Conservation (phyloP, 2,888 invertebrate genomes). For the Drosophila nr. perissopoda region DNA sequence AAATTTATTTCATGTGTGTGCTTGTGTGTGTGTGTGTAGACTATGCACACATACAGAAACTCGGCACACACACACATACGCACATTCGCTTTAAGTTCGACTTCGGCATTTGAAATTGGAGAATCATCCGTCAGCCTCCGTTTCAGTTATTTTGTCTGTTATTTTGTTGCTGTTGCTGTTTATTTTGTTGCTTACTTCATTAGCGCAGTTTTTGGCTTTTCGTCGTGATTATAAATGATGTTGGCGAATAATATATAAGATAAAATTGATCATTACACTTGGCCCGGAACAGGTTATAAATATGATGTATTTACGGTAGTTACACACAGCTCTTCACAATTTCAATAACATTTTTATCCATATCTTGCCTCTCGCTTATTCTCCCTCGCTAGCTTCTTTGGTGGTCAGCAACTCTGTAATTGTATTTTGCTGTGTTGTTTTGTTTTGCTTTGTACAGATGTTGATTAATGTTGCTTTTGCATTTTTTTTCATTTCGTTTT, state of each 20-base stretch:
- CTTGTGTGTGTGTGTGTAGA: slow-evolving; percentile 27
- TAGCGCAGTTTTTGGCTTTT: slow-evolving; percentile 60
- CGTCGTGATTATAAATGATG: slow-evolving; percentile 66
- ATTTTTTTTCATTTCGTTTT: not conserved
- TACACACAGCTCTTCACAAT: slow-evolving; percentile 27
- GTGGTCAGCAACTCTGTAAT: slow-evolving; percentile 23
- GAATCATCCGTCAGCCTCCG: slow-evolving; percentile 69
- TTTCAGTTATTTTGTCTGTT: slow-evolving; percentile 42
- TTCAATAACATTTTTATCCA: slow-evolving; percentile 17
- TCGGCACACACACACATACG: slow-evolving; percentile 22
- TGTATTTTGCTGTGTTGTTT: slow-evolving; percentile 4
- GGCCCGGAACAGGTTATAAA: slow-evolving; percentile 65
- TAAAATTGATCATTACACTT: slow-evolving; percentile 43
- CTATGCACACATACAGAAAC: slow-evolving; percentile 13
- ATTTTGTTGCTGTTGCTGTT: slow-evolving; percentile 19
- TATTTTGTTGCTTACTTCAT: slow-evolving; percentile 64
- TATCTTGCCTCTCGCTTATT: not conserved
- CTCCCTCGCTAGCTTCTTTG: slow-evolving; percentile 13
- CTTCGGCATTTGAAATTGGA: slow-evolving; percentile 77
- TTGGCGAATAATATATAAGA: slow-evolving; percentile 36
- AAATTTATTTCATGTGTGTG: slow-evolving; percentile 82
- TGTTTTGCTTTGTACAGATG: slow-evolving; percentile 13
- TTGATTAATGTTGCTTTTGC: slow-evolving; percentile 47
- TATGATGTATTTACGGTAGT: slow-evolving; percentile 25
- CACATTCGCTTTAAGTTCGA: slow-evolving; percentile 62